Base-by-base conservation (phyloP, 2,888 invertebrate species). In the Lypha dubia region DNA sequence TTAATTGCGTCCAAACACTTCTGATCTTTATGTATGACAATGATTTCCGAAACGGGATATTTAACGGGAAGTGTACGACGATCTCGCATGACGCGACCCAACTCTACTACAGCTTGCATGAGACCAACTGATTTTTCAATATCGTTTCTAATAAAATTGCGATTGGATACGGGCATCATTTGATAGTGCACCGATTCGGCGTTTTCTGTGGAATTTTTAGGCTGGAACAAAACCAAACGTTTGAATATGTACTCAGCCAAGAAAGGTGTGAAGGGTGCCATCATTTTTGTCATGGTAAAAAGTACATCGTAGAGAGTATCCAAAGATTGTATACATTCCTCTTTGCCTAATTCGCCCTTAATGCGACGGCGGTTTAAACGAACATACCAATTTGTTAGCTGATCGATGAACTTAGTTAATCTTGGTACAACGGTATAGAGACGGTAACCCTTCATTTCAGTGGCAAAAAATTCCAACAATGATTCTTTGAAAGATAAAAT, bases 371-470 rank as follows among this genome's bases (percentile, higher is more conserved):
- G 94, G 92, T 99, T 99, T 95, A 99, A 96, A 86, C 99, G 94
- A 38, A 99, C 98, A 91, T 99, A 99, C 98, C 99, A 99, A 92
- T 99, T 99, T 35, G 99, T 99, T 4, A 99, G 94, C 90, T 99
- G 97, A 90, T 99, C 99, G 87, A 99, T 98, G 92, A 98, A 99
- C 91, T 98, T 98, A 0, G 99, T 96, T 53, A 99, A 93, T 74
- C 96, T 87, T 0, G 99, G 98, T 11, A 99, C 96, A 11, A 99
- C 99, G 0, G 98, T 99, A 91, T 99, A 99, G 73, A 99, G 93
- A 75, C 97, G 95, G 91, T 99, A 99, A 1, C 96, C 96, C 88
- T 95, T 95, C 99, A 99, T 99, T 93, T 99, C 99, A 87, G 95
- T 94, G 68, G 96, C 95, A 9, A 99, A 95, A 93, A 97, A 99